Conservation (phyloP, 2,797 vertebrate genomes). For the Melanotaenia parkinsoni region DNA sequence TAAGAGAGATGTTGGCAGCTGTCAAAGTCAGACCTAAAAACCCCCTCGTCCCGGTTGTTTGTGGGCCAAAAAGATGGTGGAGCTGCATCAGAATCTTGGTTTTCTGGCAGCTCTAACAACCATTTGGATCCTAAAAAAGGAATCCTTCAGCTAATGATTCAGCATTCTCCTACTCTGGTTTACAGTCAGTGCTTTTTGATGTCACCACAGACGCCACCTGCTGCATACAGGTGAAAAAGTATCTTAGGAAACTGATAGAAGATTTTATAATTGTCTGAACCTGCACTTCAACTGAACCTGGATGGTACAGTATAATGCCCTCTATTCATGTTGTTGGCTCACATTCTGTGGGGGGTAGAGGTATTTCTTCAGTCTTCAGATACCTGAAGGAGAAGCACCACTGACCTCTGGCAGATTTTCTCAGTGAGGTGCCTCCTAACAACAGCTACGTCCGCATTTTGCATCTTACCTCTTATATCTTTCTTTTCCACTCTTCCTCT, state of each 20-base stretch:
- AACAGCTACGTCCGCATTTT: too few species aligned
- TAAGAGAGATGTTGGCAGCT: slow-evolving; percentile 52
- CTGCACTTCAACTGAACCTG: not conserved
- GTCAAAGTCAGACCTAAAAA: slow-evolving; percentile 47
- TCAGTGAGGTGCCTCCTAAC: too few species aligned
- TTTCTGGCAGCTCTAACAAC: slow-evolving; percentile 35
- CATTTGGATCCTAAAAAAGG: slow-evolving; percentile 34
- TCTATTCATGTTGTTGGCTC: not conserved
- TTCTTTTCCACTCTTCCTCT: too few species aligned
- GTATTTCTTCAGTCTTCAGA: not conserved
- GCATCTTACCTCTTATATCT: too few species aligned
- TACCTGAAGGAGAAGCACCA: not conserved
- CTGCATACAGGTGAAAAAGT: slow-evolving; percentile 32
- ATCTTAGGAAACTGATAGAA: not conserved
- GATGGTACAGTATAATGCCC: not conserved
- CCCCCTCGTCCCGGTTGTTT: slow-evolving; percentile 52
- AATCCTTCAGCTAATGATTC: slow-evolving; percentile 48
- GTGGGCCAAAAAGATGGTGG: slow-evolving; percentile 42
- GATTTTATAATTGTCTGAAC: too few species aligned
- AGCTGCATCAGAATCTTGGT: slow-evolving; percentile 45
- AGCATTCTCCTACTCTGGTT: slow-evolving; percentile 38
- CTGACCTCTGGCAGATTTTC: too few species aligned
- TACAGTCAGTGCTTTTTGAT: slow-evolving; percentile 26
- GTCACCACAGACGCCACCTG: slow-evolving; percentile 31
- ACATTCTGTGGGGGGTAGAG: too few species aligned